phyloP scores from a whole-genome alignment of 2,113 vertebrate genomes.

The Gavia stellata region DNA sequence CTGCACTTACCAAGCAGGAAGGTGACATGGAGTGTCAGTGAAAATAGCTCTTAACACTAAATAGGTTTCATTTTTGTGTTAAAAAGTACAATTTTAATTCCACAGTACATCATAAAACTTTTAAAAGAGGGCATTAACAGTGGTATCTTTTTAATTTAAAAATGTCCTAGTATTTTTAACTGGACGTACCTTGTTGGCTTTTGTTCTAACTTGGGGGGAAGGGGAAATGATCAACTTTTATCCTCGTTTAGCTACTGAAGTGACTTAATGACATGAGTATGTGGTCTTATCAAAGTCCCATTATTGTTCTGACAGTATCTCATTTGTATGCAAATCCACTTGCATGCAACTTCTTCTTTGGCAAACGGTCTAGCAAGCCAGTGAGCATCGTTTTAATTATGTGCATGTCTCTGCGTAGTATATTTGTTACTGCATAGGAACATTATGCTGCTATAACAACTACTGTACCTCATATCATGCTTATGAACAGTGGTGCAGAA shows the following conservation, averaged over 20 bases:
- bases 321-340: constrained; percentile 80
- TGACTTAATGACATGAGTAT: constrained; percentile 62
- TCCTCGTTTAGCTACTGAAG: constrained; percentile 40
- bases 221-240: constrained; percentile 56
- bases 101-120: background rate
- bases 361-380: constrained; percentile 62
- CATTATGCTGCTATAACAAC: constrained; percentile 41
- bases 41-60: background rate
- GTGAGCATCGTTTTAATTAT: constrained; percentile 56
- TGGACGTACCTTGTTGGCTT: background rate
- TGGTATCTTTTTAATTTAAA: background rate
- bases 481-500: constrained; percentile 20
- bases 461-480: constrained; percentile 10
- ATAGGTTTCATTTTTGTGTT: background rate
- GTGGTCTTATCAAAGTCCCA: constrained; percentile 68
- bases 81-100: background rate
- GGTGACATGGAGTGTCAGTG: background rate
- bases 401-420: constrained; percentile 42
- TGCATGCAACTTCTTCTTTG: constrained; percentile 65
- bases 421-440: constrained; percentile 64
- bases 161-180: background rate
- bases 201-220: constrained; percentile 32
- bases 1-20: background rate
- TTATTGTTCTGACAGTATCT: constrained; percentile 66
- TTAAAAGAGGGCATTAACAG: background rate